These are phyloP conservation scores for Melospiza georgiana DNA, from an alignment of 2,113 vertebrate genomes.

Conservation along the genomic window DNA sequence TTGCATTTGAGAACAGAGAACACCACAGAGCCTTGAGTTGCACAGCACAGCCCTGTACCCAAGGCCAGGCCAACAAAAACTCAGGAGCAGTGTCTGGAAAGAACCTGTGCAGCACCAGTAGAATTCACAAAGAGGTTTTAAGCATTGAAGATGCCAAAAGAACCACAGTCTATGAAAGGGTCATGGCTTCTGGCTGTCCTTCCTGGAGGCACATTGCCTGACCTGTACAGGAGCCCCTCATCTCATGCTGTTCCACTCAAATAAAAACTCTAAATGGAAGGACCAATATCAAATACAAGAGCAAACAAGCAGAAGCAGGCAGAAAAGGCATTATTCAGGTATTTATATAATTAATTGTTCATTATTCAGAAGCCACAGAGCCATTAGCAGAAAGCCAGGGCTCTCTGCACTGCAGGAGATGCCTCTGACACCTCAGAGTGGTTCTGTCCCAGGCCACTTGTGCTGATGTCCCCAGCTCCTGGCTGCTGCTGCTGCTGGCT, in stretches of 20 bases:
- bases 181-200: neutral
- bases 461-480: neutral
- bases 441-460: neutral
- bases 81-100: neutral
- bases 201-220: fast-evolving
- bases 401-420: fast-evolving
- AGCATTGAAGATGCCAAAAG: neutral
- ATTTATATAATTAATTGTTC: neutral
- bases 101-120: neutral
- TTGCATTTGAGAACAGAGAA: neutral
- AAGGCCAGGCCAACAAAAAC: neutral
- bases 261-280: neutral
- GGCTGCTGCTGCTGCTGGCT: neutral
- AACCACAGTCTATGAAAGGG: neutral
- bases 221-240: neutral
- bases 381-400: neutral
- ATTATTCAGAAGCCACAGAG: neutral
- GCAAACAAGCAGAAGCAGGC: neutral
- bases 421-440: neutral
- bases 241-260: neutral
- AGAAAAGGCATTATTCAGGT: neutral
- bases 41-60: neutral
- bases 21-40: fast-evolving
- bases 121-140: neutral
- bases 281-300: neutral